phyloP scores from a whole-genome alignment of 2,797 vertebrate species.

The Eutrigla gurnardus region DNA sequence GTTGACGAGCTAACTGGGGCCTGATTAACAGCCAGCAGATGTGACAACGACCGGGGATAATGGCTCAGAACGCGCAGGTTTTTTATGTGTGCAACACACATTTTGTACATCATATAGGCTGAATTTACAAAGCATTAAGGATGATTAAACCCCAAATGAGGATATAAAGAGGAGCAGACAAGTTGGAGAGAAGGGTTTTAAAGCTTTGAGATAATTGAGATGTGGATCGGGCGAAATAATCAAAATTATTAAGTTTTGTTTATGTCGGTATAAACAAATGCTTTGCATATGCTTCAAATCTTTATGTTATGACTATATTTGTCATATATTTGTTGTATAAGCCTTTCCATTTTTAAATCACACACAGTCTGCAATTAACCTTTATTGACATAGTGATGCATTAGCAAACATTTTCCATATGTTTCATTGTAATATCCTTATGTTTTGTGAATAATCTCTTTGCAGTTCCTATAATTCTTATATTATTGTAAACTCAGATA shows the following conservation, averaged over 20 bases:
- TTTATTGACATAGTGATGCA: background rate
- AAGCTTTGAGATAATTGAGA: conserved; percentile 20
- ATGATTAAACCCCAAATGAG: conserved; percentile 59
- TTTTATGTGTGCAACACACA: conserved; percentile 24
- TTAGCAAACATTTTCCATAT: background rate
- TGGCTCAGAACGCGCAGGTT: conserved; percentile 56
- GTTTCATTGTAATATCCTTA: background rate
- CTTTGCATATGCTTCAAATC: background rate
- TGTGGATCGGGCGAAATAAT: conserved; percentile 4
- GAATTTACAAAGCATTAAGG: conserved; percentile 44
- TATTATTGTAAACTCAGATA: background rate
- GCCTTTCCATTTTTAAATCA: background rate
- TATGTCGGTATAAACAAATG: too few species aligned
- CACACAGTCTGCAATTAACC: background rate
- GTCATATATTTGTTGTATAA: background rate
- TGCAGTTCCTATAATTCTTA: background rate
- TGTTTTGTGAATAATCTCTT: background rate
- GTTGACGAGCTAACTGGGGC: conserved; percentile 70
- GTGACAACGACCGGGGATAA: conserved; percentile 67
- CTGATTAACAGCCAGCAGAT: conserved; percentile 78
- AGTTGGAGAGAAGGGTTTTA: conserved; percentile 1
- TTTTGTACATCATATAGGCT: conserved; percentile 42
- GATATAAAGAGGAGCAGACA: conserved; percentile 46
- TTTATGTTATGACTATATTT: background rate
- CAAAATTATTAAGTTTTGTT: background rate